Percentiles rank a stretch among this genome's conserved stretches.
Evolutionary conservation across 64 coral and sea anemone species (phyloP).

Genomic region (Pocillopora verrucosa): DNA sequence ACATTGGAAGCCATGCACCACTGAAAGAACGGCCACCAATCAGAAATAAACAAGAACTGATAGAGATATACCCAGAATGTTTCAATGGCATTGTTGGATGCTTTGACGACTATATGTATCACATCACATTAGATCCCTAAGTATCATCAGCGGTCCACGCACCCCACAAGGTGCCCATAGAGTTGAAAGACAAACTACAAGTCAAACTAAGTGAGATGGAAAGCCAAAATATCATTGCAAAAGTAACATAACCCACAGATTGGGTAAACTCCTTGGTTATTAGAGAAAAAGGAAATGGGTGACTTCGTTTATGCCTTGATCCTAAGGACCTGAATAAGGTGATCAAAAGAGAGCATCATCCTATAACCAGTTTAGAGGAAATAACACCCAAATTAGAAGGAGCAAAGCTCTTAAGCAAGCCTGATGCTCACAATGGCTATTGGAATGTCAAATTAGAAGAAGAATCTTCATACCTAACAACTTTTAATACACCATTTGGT

Average conservation of each 20-base stretch:
- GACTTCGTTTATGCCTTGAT: slow-evolving; percentile 37
- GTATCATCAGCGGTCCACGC: background rate
- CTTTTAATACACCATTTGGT: background rate
- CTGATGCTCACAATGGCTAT: slow-evolving; percentile 37
- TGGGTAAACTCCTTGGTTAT: slow-evolving; percentile 35
- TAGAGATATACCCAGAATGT: background rate
- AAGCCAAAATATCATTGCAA: slow-evolving; percentile 19
- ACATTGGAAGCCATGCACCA: background rate
- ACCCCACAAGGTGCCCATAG: slow-evolving; percentile 5
- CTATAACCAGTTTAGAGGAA: slow-evolving; percentile 10
- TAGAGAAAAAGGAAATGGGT: slow-evolving; percentile 16
- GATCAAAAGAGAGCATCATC: slow-evolving; percentile 17
- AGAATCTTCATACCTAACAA: background rate
- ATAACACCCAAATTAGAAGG: slow-evolving; percentile 14
- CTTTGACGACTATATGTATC: slow-evolving; percentile 12
- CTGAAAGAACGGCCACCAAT: background rate
- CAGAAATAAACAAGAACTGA: background rate
- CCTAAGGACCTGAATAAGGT: slow-evolving; percentile 22
- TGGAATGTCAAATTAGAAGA: slow-evolving; percentile 16
- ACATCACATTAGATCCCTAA: background rate
- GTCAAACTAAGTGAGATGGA: slow-evolving; percentile 24
- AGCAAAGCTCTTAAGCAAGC: slow-evolving; percentile 43
- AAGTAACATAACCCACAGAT: slow-evolving; percentile 23
- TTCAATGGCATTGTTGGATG: slow-evolving; percentile 15
- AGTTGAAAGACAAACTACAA: slow-evolving; percentile 37